Evolutionary conservation across 2,888 invertebrate species (phyloP), one percentile per base, ranked within the genome.

Genomic region (Tiliacea citrago): DNA sequence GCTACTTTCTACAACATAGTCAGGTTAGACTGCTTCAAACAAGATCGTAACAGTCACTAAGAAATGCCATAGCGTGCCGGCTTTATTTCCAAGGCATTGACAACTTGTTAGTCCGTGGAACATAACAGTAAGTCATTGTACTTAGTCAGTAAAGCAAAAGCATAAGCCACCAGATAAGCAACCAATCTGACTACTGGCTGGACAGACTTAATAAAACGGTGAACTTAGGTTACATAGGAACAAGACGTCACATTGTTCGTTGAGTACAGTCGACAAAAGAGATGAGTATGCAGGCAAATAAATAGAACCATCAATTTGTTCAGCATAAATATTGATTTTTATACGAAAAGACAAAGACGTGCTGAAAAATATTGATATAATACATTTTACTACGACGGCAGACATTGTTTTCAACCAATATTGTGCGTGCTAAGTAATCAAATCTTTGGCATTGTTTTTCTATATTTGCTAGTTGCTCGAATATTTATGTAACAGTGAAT

Each of bases 81-180:
- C 61, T 79, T 79, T 79, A 69, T 83, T 45, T 58, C 53, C 18
- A 51, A 45, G 12, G 35, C 39, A 77, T 51, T 71, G 35, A 72
- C 39, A 68, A 68, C 35, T 60, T 80, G 51, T 58, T 42, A 55
- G 45, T 39, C 57, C 39, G 21, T 55, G 7, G n/a, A 66, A 45
- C 9, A 29, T 68, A 68, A 77, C 55, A 42, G 55, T 53, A 24
- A 21, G 18, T 35, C 18, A 66, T 72, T 78, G 71, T 42, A 72
- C 29, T 77, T 72, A 51, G 13, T 13, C 47, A 5, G 53, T 77
- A 24, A 70, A 63, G 29, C 18, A 39, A 39, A 51, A 35, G 8
- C 39, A 60, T 49, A 66, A 47, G 13, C 45, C 9, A 39, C 18
- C 1, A 63, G 21, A 13, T 8, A n/a, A 53, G 60, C 49, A 42